Evolutionary conservation across 2,797 vertebrate genomes (phyloP).

Genomic region (Odontamblyopus rebecca): DNA sequence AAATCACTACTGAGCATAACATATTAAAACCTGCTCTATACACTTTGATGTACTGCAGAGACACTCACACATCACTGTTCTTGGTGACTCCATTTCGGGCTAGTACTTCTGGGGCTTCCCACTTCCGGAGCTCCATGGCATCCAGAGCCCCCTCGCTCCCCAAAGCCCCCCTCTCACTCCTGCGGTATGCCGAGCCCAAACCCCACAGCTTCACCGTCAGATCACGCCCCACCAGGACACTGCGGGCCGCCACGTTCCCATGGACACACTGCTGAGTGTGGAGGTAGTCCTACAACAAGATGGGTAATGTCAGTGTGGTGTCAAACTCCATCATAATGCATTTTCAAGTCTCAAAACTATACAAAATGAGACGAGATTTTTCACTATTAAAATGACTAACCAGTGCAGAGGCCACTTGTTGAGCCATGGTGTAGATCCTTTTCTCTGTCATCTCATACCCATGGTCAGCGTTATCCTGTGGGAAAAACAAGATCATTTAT

Average conservation of each 20-base stretch:
- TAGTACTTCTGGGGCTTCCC: conserved; percentile 90
- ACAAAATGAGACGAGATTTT: neutral
- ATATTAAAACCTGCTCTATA: too few relatives aligned
- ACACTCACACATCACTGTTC: conserved; percentile 84
- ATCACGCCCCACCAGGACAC: conserved; percentile 82
- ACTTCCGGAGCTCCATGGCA: conserved; percentile 76
- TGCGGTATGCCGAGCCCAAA: conserved; percentile 78
- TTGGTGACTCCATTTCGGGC: conserved; percentile 65
- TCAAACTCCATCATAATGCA: neutral
- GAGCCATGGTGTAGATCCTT: conserved; percentile 84
- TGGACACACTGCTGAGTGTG: conserved; percentile 82
- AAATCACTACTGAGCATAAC: too few relatives aligned
- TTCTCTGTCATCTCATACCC: conserved; percentile 86
- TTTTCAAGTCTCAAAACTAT: neutral
- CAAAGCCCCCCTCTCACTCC: neutral
- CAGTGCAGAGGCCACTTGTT: conserved; percentile 87
- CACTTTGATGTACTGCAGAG: neutral
- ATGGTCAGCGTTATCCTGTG: conserved; percentile 75
- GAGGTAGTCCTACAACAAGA: conserved; percentile 80
- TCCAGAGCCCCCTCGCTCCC: conserved; percentile 39
- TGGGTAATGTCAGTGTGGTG: neutral
- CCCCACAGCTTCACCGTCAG: conserved; percentile 86
- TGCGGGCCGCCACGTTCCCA: conserved; percentile 87
- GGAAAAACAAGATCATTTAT: conserved; percentile 1
- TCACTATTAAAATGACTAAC: conserved; percentile 69